Conservation (phyloP, 2,113 vertebrate genomes). For the Fulmarus glacialis region DNA sequence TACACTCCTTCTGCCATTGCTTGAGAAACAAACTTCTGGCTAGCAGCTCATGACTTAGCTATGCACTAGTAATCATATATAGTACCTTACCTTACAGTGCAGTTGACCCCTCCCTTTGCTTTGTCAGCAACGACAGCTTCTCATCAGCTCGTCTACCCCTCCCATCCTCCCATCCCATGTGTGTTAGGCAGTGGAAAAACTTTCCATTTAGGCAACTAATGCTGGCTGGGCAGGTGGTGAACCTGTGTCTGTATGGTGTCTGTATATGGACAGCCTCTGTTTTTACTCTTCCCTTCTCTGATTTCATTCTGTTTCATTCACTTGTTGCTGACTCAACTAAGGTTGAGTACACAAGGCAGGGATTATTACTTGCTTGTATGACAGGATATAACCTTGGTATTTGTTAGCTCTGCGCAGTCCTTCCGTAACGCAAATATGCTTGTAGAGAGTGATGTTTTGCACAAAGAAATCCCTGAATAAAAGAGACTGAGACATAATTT, state of each 20-base stretch:
- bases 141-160: background rate
- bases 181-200: background rate
- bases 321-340: background rate
- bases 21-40: background rate
- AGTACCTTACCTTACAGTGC: background rate
- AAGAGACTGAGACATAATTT: rapidly evolving
- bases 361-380: background rate
- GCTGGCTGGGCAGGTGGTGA: background rate
- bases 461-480: background rate
- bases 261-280: background rate
- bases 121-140: background rate
- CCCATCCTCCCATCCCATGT: background rate
- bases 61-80: background rate
- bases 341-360: background rate
- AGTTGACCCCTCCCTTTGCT: background rate
- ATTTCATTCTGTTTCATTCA: background rate
- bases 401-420: rapidly evolving
- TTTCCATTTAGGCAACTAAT: background rate
- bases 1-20: background rate
- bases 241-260: background rate
- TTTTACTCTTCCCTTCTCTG: background rate
- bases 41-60: constrained; percentile 2
- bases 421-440: background rate
- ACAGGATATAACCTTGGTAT: background rate
- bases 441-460: rapidly evolving